Conservation (phyloP, 2,797 vertebrate genomes). For the Sarcophilus harrisii region DNA sequence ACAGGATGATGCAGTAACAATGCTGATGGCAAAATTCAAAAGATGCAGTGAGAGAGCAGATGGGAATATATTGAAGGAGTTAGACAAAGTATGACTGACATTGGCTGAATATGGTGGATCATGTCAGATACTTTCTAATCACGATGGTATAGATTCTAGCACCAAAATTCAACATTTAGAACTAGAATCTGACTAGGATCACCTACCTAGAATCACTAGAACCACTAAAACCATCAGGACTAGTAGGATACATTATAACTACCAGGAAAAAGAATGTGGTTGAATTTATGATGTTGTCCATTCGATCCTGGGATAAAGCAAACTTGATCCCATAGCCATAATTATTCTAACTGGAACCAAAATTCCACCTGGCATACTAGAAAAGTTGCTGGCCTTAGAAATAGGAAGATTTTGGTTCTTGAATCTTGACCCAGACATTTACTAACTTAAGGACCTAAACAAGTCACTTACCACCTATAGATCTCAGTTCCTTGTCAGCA, state of each 20-base stretch:
- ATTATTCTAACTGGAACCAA: background rate
- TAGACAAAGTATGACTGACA: background rate
- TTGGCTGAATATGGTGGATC: background rate
- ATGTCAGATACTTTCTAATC: background rate
- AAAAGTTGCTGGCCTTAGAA: no score
- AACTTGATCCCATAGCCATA: background rate
- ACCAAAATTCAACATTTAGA: background rate
- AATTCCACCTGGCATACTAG: no score
- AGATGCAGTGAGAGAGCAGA: background rate
- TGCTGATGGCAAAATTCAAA: background rate
- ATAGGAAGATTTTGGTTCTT: no score
- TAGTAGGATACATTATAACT: background rate
- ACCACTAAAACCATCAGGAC: background rate
- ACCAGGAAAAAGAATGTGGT: no score
- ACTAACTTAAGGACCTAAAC: no score
- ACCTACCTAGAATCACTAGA: background rate
- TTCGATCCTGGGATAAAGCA: no score
- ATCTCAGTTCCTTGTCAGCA: background rate
- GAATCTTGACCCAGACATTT: no score
- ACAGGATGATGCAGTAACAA: background rate
- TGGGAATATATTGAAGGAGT: background rate
- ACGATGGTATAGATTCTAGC: background rate
- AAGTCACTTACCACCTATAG: no score
- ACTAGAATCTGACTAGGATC: background rate
- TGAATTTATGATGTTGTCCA: no score